A percentile compares a stretch with the other conserved stretches of the same genome.
Conservation (phyloP, 2,888 invertebrate genomes). For the Tholera decimalis region DNA sequence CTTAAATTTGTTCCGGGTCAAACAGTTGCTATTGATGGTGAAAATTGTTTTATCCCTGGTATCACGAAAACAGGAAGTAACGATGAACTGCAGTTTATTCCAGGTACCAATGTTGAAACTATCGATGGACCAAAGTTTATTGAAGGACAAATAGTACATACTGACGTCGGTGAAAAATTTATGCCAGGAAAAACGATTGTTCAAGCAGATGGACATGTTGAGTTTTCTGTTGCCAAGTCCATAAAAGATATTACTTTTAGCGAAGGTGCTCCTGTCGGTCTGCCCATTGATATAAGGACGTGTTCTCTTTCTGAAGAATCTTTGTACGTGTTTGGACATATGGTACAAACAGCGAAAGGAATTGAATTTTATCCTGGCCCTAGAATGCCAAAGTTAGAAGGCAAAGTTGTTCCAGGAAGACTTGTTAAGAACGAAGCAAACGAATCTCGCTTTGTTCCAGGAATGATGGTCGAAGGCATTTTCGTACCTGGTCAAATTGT, state of each 20-base stretch:
- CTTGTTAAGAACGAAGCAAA: constrained; percentile 92
- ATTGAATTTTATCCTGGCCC: constrained; percentile 93
- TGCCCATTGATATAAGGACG: constrained; percentile 91
- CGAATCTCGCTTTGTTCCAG: constrained; percentile 93
- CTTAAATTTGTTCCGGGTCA: constrained; percentile 93
- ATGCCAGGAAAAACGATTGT: constrained; percentile 92
- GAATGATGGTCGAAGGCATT: constrained; percentile 93
- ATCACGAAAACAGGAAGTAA: constrained; percentile 85
- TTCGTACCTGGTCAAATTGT: constrained; percentile 94
- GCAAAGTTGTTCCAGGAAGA: constrained; percentile 93
- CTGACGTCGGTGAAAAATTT: constrained; percentile 92
- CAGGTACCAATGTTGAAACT: constrained; percentile 92
- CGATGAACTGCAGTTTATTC: constrained; percentile 89
- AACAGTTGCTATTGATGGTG: constrained; percentile 88
- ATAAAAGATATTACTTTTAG: constrained; percentile 90
- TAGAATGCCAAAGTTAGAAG: constrained; percentile 88
- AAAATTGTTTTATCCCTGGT: constrained; percentile 92
- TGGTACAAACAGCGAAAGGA: constrained; percentile 92
- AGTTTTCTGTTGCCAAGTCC: constrained; percentile 92
- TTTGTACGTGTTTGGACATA: constrained; percentile 92
- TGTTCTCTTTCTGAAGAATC: constrained; percentile 89
- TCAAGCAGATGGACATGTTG: constrained; percentile 87
- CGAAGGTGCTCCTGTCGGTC: constrained; percentile 90
- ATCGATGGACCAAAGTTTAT: constrained; percentile 92
- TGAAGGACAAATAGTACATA: constrained; percentile 92